Base-by-base conservation (phyloP, 2,888 invertebrate genomes). In the Macaria notata region DNA sequence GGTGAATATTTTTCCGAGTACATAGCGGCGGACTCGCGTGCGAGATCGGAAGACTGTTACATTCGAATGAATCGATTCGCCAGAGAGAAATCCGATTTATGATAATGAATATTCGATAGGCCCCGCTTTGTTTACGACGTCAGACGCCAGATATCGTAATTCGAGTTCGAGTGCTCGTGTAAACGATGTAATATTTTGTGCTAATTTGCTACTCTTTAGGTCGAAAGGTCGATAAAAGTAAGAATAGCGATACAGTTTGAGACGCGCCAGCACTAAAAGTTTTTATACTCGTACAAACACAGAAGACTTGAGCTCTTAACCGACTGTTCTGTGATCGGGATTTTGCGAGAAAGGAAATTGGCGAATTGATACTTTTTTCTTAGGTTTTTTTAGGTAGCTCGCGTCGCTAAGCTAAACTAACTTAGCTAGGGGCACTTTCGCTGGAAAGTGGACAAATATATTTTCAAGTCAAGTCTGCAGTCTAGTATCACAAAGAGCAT, bases 51-150 rank as follows among this genome's bases (percentile, higher is more conserved):
- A 29, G 47, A 44, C 50, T 57, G 46, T 46, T 7, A n/a, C 4
- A 43, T 46, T 54, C 45, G 31, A 31, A 46, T 49, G 42, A 57
- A 62, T 57, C 50, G 49, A 53, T 59, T 58, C 49, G 56, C 43
- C 51, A 49, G 41, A 57, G 53, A 53, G 53, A 65, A 54, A 61
- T 49, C 59, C 55, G 55, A 61, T 63, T 59, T 56, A 61, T 58
- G 48, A 56, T 63, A 56, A 58, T 64, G 59, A 55, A 59, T 61
- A 59, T 59, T 53, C 61, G 56, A 61, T 57, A 59, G 46, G 38
- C 42, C 41, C 31, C 9, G 31, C 44, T 31, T 56, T 59, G 63
- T 59, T 59, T 65, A 61, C 50, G 53, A 43, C 43, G 19, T 19
- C 9, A 49, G 54, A 46, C 56, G 58, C 49, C 56, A 36, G 44